Base-by-base conservation (phyloP, 2,888 invertebrate species). In the Eilema depressum region DNA sequence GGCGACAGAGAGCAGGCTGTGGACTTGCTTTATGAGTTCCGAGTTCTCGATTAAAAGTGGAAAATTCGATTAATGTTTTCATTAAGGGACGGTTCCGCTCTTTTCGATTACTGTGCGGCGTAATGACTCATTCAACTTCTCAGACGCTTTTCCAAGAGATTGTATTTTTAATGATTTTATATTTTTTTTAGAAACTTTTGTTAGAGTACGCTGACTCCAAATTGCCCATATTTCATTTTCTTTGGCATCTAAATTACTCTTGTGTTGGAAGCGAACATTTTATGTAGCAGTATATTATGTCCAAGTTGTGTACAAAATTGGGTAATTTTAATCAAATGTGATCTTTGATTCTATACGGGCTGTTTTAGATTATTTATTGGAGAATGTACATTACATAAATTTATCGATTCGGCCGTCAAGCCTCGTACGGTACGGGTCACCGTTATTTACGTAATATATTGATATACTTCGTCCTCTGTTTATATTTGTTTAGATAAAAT, bases 1-100 rank as follows among this genome's bases (percentile, higher is more conserved):
- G 82, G 78, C 77, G 89, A 86, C 92, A 92, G 89, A 86, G 86
- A 78, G 74, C 79, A 77, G 73, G 76, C 73, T 77, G 63, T 73
- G 78, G 78, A 81, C 78, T 80, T 86, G 87, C 90, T 92, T 91
- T 91, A 91, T 88, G 91, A 90, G 85, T 88, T 88, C 88, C 84
- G 88, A 91, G 89, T 87, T 79, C 85, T 83, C 86, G 86, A 90
- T 89, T 90, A 89, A 85, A 84, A 82, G 86, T 80, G 82, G 80
- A 78, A 87, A 91, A 91, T 91, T 91, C 89, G 88, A 91, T 92
- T 91, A 91, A 84, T 86, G 83, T 84, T 87, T 83, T 85, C 85
- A 83, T 88, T 86, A 86, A 75, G 75, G 75, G 72, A 68, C 75
- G 74, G 73, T 79, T 75, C 76, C 81, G 77, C 73, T 78, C 79